Evolutionary conservation across 2,888 invertebrate species (phyloP).

Genomic region (Megalurothrips usitatus): DNA sequence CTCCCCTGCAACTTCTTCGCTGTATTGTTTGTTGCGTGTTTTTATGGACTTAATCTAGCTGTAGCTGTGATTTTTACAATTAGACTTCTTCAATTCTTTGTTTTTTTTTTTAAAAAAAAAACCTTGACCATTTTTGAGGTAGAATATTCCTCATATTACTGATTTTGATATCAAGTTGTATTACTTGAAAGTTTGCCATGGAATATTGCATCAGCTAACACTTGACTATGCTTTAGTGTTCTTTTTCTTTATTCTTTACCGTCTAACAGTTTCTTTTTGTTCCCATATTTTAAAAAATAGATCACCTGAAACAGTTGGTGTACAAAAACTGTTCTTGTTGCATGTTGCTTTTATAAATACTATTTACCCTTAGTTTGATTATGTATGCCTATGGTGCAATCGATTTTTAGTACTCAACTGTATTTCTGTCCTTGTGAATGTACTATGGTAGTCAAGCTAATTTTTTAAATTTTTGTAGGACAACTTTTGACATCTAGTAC

Average conservation of each 20-base stretch:
- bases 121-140: too few species aligned
- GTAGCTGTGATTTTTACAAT: not conserved
- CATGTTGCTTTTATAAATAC: too few species aligned
- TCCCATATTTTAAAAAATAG: not conserved
- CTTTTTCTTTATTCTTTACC: not conserved
- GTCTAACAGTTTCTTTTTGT: not conserved
- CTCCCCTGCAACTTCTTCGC: constrained; percentile 1
- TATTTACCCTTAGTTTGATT: too few species aligned
- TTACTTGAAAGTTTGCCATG: too few species aligned
- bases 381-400: too few species aligned
- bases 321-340: constrained; percentile 29
- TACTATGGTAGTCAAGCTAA: too few species aligned
- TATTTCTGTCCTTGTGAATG: too few species aligned
- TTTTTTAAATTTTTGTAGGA: not conserved
- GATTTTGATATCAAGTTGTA: too few species aligned
- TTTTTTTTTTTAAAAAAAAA: not conserved
- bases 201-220: too few species aligned
- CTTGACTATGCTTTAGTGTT: too few species aligned
- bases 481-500: constrained; percentile 35
- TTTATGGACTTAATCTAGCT: not conserved
- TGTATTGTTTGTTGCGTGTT: constrained; percentile 19
- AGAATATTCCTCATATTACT: too few species aligned
- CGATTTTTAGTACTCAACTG: too few species aligned
- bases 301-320: constrained; percentile 12
- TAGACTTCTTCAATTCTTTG: not conserved